Base-by-base conservation (phyloP, 2,113 vertebrate species). In the Zeus faber region DNA sequence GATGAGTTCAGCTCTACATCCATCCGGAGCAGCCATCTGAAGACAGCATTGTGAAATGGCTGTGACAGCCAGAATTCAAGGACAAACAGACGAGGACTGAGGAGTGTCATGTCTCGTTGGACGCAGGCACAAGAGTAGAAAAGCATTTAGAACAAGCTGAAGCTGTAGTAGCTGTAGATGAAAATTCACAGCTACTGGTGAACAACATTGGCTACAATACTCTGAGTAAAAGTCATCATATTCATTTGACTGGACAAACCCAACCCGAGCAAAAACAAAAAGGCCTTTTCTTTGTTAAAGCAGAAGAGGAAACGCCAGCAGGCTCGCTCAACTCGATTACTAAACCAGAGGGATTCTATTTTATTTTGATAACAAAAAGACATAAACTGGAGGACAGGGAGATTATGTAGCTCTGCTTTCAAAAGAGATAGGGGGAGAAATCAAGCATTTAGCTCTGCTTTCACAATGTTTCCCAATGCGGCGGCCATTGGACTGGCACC, bases 131-230 rank as follows among this genome's bases (percentile, higher is more conserved):
- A 1, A n/a, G 33, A 37, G 33, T 3, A 37, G 59, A 44, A 60
- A 65, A 56, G 60, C 60, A 46, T 33, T 62, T 46, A 71, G 54
- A 67, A 33, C 9, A 54, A 54, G 58, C 39, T n/a, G n/a, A n/a
- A n/a, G n/a, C n/a, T n/a, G n/a, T n/a, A n/a, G n/a, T n/a, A n/a
- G n/a, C 55, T 70, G 41, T 49, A 8, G 39, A 54, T 43, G 29
- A 37, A 39, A 39, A 39, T 13, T 21, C 20, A 22, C 0, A 37
- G 46, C 5, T 29, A 25, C 9, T 49, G 17, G 24, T 44, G 33
- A 29, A 25, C 46, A 41, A 49, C 5, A 48, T 8, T 9, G 18
- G 10, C 7, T 49, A 25, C 24, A 17, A n/a, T 7, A 9, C 35
- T 5, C 47, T 27, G 33, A 18, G 7, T 29, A 2, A 52, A 35